These are phyloP conservation scores for Carcharodon carcharias DNA, from an alignment of 2,797 vertebrate species.

Conservation along the genomic window DNA sequence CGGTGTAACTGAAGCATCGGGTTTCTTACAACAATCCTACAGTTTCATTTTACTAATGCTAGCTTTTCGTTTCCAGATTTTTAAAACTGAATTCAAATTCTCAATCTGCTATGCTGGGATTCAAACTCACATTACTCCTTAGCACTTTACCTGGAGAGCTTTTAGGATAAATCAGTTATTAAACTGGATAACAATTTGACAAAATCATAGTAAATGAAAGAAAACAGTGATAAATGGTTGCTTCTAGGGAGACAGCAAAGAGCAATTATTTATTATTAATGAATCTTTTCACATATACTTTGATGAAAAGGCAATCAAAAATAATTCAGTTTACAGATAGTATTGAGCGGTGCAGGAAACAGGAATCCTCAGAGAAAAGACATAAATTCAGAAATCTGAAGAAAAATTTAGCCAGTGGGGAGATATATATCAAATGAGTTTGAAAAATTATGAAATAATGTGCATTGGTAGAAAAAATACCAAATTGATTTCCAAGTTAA, in stretches of 20 bases:
- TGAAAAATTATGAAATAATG: background rate
- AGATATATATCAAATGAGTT: background rate
- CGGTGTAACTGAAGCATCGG: background rate
- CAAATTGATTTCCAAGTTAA: background rate
- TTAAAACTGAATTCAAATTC: too few relatives aligned
- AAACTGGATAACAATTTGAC: background rate
- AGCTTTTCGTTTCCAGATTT: background rate
- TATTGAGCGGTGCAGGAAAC: background rate
- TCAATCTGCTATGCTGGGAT: background rate
- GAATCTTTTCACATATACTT: background rate
- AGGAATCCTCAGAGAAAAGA: too few relatives aligned
- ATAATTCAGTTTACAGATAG: background rate
- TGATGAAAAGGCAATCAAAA: too few relatives aligned
- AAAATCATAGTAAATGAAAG: background rate
- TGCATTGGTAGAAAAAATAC: background rate
- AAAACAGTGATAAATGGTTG: background rate
- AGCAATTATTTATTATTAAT: background rate
- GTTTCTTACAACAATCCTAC: too few relatives aligned
- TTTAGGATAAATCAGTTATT: background rate
- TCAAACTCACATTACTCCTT: background rate
- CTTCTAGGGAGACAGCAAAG: background rate
- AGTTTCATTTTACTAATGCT: background rate
- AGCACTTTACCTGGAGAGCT: background rate
- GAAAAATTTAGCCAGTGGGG: background rate
- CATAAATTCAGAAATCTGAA: too few relatives aligned